phyloP scores from a whole-genome alignment of 1,140 invertebrate genomes.

The Habropoda laboriosa region DNA sequence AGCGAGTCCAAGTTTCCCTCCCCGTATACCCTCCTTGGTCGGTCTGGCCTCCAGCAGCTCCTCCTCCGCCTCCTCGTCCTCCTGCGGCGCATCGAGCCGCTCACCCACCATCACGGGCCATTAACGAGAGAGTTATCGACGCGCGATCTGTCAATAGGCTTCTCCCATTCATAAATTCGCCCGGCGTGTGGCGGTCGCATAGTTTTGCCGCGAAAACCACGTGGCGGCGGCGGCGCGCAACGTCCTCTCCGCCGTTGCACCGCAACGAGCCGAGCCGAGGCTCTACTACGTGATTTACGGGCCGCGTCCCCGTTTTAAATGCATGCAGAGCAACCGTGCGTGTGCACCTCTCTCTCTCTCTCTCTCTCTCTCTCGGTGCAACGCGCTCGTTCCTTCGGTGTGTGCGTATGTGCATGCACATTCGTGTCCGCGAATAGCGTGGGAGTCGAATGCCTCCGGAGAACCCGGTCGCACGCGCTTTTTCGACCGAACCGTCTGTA shows the following conservation, averaged over 20 bases:
- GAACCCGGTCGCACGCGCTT: constrained; percentile 1
- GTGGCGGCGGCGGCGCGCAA: constrained; percentile 60
- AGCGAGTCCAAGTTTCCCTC: constrained; percentile 62
- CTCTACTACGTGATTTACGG: constrained; percentile 61
- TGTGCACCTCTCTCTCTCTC: constrained; percentile 15
- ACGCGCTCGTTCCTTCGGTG: not conserved
- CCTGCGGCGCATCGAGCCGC: constrained; percentile 48
- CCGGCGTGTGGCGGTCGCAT: constrained; percentile 64
- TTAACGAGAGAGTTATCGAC: constrained; percentile 76
- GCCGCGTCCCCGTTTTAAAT: constrained; percentile 60
- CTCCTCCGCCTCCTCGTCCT: constrained; percentile 42
- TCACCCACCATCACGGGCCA: constrained; percentile 69
- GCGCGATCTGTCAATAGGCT: constrained; percentile 77
- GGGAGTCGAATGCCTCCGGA: constrained; percentile 13
- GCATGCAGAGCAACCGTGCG: constrained; percentile 52
- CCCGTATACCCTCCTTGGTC: constrained; percentile 50
- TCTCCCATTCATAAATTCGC: constrained; percentile 77
- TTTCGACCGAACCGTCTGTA: not conserved
- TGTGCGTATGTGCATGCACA: constrained; percentile 36
- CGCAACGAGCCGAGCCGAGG: constrained; percentile 42
- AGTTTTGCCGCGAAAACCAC: constrained; percentile 74
- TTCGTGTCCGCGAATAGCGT: constrained; percentile 47
- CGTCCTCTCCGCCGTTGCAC: constrained; percentile 55
- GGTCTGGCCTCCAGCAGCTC: constrained; percentile 12
- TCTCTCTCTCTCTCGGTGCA: constrained; percentile 12